These are phyloP conservation scores for Andrena bicolor DNA, from an alignment of 2,888 invertebrate genomes.

Conservation along the genomic window DNA sequence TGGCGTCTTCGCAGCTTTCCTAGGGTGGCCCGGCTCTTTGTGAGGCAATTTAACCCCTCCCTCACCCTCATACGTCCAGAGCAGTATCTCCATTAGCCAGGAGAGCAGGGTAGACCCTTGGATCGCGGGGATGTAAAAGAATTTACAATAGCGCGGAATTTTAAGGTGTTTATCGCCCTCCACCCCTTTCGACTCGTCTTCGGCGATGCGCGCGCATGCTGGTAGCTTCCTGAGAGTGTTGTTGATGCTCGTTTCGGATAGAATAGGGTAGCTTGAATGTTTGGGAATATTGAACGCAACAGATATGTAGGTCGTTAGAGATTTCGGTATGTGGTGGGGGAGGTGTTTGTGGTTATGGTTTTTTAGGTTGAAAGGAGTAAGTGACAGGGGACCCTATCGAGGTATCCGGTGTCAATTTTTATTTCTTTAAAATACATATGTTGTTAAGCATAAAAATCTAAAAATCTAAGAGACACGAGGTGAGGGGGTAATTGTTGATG, in stretches of 20 bases:
- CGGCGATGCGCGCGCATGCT: not conserved
- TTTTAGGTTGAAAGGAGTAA: too few species aligned
- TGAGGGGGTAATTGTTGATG: too few species aligned
- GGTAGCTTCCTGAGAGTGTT: not conserved
- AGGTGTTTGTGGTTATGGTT: too few species aligned
- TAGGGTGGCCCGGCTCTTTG: constrained; percentile 30
- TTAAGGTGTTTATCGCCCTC: constrained; percentile 20
- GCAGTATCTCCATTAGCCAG: constrained; percentile 46
- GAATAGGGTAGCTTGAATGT: not conserved
- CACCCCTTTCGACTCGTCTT: not conserved
- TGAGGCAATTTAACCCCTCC: constrained; percentile 49
- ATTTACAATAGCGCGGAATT: constrained; percentile 47
- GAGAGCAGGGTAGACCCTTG: constrained; percentile 12
- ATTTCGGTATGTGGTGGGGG: too few species aligned
- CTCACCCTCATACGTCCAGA: constrained; percentile 36
- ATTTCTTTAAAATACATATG: too few species aligned
- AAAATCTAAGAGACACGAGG: too few species aligned
- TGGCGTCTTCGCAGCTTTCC: constrained; percentile 54
- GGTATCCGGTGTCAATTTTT: too few species aligned
- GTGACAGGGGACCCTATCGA: too few species aligned
- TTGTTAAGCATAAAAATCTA: too few species aligned
- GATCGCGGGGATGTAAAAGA: constrained; percentile 41
- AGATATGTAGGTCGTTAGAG: not conserved
- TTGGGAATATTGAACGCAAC: not conserved
- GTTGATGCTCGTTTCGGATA: too few species aligned